These are phyloP conservation scores for Acomys russatus DNA, from an alignment of 2,797 vertebrate species.

Conservation along the genomic window DNA sequence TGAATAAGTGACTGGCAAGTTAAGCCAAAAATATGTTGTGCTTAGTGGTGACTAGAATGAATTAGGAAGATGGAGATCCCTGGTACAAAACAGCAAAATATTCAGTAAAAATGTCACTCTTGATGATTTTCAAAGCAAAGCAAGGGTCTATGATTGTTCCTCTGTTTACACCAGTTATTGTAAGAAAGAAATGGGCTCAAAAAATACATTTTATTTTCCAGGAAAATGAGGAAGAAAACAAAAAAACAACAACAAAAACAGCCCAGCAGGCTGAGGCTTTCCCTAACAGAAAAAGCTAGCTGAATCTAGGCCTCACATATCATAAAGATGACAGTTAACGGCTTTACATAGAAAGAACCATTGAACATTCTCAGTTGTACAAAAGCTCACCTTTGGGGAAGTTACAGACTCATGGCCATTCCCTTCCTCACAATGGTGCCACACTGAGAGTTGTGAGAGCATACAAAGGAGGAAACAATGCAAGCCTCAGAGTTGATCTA, in stretches of 20 bases:
- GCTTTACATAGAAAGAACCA: not conserved
- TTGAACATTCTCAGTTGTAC: not conserved
- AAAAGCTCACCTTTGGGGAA: not conserved
- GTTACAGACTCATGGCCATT: not conserved
- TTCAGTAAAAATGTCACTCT: not conserved
- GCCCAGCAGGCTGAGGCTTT: not conserved
- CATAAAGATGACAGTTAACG: not conserved
- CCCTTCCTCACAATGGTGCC: not conserved
- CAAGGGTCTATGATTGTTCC: not conserved
- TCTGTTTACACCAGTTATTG: not conserved
- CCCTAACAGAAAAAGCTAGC: not conserved
- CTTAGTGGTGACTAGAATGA: not conserved
- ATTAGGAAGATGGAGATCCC: not conserved
- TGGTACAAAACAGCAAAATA: not conserved
- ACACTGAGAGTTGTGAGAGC: not conserved
- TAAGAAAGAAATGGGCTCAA: not conserved
- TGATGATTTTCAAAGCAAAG: conserved; percentile 27
- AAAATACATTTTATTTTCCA: not conserved
- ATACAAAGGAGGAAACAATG: not conserved
- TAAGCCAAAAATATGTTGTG: not conserved
- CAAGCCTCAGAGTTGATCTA: not conserved
- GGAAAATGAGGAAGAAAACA: not conserved
- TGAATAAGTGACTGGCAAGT: not conserved
- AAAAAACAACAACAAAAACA: not conserved
- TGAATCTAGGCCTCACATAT: not conserved